phyloP scores from a whole-genome alignment of 2,888 invertebrate species.

The Leucophenga montana region DNA sequence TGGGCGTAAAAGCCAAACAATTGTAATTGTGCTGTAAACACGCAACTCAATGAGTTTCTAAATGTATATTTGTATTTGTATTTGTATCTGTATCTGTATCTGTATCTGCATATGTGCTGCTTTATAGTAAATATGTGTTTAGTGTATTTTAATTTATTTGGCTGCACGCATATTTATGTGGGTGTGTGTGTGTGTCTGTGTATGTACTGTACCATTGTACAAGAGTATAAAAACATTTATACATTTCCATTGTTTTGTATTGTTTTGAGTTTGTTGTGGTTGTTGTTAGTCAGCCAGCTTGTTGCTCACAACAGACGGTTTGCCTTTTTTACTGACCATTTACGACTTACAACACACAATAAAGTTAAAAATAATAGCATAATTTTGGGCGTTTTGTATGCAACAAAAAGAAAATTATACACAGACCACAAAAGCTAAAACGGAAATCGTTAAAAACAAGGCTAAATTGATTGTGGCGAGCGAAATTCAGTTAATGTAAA shows the following conservation, averaged over 20 bases:
- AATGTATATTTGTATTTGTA: conserved; percentile 36
- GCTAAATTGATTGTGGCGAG: conserved; percentile 2
- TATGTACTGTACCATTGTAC: background rate
- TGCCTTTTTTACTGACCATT: conserved; percentile 61
- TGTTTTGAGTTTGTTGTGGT: too few relatives aligned
- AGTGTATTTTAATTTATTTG: conserved; percentile 16
- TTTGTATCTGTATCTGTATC: too few relatives aligned
- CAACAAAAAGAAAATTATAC: background rate
- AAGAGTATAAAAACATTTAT: background rate
- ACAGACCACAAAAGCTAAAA: conserved; percentile 1
- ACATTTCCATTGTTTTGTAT: conserved; percentile 30
- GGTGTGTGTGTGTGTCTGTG: background rate
- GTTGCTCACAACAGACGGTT: conserved; percentile 55
- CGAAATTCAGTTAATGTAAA: too few relatives aligned
- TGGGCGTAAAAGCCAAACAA: conserved; percentile 64
- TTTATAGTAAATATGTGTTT: conserved; percentile 7
- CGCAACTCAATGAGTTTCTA: conserved; percentile 65
- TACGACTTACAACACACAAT: conserved; percentile 42
- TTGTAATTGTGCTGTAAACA: conserved; percentile 66
- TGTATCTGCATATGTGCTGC: conserved; percentile 3
- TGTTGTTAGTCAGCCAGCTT: conserved; percentile 47
- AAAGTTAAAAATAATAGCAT: conserved; percentile 50
- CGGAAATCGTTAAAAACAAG: conserved; percentile 10
- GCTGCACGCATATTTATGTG: background rate
- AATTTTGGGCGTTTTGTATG: conserved; percentile 51